A percentile compares a stretch with the other conserved stretches of the same genome.
Evolutionary conservation across 2,888 invertebrate genomes (phyloP).

Genomic region (Azorinus chamasolen): DNA sequence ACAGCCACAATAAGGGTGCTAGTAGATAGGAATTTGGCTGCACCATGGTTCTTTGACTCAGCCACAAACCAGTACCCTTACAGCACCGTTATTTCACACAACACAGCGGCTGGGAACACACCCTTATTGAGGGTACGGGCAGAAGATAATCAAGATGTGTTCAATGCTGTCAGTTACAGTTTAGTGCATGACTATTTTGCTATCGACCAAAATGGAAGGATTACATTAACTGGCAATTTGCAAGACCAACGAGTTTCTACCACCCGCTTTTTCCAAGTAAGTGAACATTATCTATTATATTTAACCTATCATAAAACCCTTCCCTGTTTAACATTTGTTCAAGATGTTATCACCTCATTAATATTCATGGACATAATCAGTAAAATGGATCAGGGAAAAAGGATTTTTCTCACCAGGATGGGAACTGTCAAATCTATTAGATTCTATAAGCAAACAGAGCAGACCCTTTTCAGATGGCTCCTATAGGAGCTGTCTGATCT

Average conservation of each 20-base stretch:
- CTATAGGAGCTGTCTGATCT: too few species aligned
- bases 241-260: conserved; percentile 10
- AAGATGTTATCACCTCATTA: too few species aligned
- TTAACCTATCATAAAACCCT: too few species aligned
- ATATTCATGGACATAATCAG: too few species aligned
- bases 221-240: conserved; percentile 62
- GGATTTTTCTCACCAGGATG: too few species aligned
- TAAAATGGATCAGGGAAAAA: too few species aligned
- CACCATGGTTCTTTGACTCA: conserved; percentile 48
- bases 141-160: conserved; percentile 31
- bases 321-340: too few species aligned
- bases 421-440: too few species aligned
- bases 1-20: conserved; percentile 55
- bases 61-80: conserved; percentile 37
- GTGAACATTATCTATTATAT: too few species aligned
- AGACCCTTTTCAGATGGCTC: too few species aligned
- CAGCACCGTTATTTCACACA: conserved; percentile 34
- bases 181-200: conserved; percentile 76
- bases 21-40: conserved; percentile 52
- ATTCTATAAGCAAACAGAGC: too few species aligned
- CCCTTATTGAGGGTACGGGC: conserved; percentile 32
- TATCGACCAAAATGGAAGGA: conserved; percentile 67
- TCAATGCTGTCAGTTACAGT: conserved; percentile 59
- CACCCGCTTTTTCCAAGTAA: too few species aligned
- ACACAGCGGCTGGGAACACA: neutral